Evolutionary conservation across 1,140 invertebrate genomes (phyloP), one percentile per base, ranked within the genome.

Genomic region (Stegodyphus mimosarum): DNA sequence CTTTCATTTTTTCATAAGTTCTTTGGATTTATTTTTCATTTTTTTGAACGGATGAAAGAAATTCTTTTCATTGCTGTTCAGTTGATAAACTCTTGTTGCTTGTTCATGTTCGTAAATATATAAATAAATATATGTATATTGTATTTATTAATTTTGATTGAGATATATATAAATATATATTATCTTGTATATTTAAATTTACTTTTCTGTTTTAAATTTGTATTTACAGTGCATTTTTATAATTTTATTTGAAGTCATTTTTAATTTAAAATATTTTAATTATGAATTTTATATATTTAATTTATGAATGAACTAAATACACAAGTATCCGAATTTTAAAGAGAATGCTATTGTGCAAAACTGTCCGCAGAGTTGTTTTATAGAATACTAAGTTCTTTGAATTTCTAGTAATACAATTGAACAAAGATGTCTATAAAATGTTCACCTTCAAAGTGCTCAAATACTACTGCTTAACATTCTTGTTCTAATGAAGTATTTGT

Each of bases 101-200:
- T 60, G 55, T 60, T 15, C 5, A 60, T 48, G 53, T 76, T 71
- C 9, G 9, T 71, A 49, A 15, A 9, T 67, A 10, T 60, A 60
- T 60, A 60, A 60, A 60, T 71, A 48, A 50, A 2, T 71, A 48
- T 71, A 71, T 71, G 10, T 33, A 18, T 17, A 67, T 33, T 48
- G 69, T 71, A 71, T 71, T 71, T 71, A 67, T 60, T 60, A 67
- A 18, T 71, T 71, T 33, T 71, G 9, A 60, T 13, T 48, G 13
- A 71, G 48, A 49, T 71, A 71, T 71, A 50, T 17, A 33, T 33
- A 33, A 33, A 33, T 33, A 33, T 33, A 33, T 33, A 33, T 33
- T 33, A 33, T 33, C 33, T 67, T 71, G 69, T 71, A 71, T 71
- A 71, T 71, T 71, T 71, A 71, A 71, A 71, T 67, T 17, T 71